Conservation (phyloP, 2,797 vertebrate genomes). For the Chelon auratus region DNA sequence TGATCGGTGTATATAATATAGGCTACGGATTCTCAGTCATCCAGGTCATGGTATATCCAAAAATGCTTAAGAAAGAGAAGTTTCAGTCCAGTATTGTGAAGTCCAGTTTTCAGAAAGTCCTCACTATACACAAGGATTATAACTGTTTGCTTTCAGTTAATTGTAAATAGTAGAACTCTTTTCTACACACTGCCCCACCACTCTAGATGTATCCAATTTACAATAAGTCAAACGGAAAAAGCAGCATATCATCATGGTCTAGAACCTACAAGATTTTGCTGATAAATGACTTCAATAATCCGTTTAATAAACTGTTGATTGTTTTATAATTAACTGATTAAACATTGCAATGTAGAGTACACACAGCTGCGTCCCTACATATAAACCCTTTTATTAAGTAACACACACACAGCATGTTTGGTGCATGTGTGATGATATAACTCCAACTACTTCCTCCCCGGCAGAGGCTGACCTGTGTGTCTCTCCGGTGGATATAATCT, state of each 20-base stretch:
- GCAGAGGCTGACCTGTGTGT: conserved; percentile 62
- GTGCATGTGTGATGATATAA: conserved; percentile 37
- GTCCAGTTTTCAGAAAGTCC: too few species aligned
- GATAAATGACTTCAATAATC: background rate
- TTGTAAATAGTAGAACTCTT: background rate
- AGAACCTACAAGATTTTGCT: too few species aligned
- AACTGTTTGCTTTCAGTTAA: background rate
- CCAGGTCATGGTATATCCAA: too few species aligned
- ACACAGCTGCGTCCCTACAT: background rate
- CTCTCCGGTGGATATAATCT: conserved; percentile 60
- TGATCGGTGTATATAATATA: too few species aligned
- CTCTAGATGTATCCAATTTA: background rate
- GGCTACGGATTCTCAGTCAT: too few species aligned
- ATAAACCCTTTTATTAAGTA: conserved; percentile 15
- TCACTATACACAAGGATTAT: too few species aligned
- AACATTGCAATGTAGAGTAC: background rate
- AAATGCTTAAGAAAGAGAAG: too few species aligned
- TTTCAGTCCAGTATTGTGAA: too few species aligned
- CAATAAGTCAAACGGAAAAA: too few species aligned
- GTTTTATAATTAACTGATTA: background rate
- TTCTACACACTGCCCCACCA: background rate
- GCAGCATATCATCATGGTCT: too few species aligned
- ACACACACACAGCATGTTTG: conserved; percentile 13
- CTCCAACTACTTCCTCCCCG: conserved; percentile 47
- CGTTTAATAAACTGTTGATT: background rate